These are phyloP conservation scores for Phymanthus crucifer DNA, from an alignment of 92 coral and sea anemone species.

Conservation along the genomic window DNA sequence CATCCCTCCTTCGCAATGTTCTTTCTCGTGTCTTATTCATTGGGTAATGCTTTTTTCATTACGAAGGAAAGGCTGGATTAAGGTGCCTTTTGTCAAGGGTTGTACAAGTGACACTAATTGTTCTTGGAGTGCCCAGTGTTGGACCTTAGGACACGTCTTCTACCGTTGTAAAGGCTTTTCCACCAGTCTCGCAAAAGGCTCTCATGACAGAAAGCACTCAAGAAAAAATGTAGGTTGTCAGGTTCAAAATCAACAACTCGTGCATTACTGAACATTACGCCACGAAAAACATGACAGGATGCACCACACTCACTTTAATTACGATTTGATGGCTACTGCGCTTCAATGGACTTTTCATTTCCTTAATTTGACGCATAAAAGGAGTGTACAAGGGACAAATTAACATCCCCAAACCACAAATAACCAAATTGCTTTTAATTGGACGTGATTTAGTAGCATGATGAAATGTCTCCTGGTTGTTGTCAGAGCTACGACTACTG, in stretches of 20 bases:
- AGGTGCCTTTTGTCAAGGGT: conserved; percentile 1
- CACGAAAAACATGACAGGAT: neutral
- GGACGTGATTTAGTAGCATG: conserved; percentile 27
- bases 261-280: neutral
- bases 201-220: neutral
- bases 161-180: neutral
- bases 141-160: neutral
- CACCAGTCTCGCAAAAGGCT: neutral
- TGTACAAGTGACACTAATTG: conserved; percentile 5
- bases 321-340: neutral
- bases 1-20: conserved; percentile 1
- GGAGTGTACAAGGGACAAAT: conserved; percentile 23
- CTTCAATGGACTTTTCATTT: conserved; percentile 5
- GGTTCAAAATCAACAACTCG: neutral
- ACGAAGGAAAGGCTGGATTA: conserved; percentile 4
- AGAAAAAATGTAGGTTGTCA: neutral
- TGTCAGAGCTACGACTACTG: neutral
- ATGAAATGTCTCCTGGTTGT: conserved; percentile 4
- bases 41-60: neutral
- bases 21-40: conserved; percentile 9
- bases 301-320: conserved; percentile 4
- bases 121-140: neutral
- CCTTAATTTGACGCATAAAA: conserved; percentile 16
- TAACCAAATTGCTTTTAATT: conserved; percentile 25
- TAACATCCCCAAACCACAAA: conserved; percentile 36